Evolutionary conservation across 2,797 vertebrate species (phyloP), one percentile per base, ranked within the genome.

Genomic region (Sarcophilus harrisii): DNA sequence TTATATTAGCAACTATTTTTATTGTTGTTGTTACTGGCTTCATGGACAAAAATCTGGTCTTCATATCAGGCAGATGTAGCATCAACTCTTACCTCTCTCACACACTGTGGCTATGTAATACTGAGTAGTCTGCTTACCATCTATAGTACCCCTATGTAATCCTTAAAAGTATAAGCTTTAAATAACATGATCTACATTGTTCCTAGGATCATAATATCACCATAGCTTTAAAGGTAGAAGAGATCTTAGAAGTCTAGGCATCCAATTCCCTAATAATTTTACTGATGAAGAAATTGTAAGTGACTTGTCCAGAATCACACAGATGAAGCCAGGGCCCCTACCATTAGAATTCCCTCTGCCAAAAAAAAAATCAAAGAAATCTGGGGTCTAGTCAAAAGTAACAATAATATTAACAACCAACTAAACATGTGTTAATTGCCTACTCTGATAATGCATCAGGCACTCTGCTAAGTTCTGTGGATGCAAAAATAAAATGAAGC

Each of bases 1-100:
- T 98, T 97, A 96, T 97, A 96, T 97, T 98, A 97, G 97, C 97
- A 97, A 97, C 94, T 27, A 49, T 87, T 81, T 73, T 38, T 87
- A 49, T 27, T 27, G 5, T 81, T 81, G 6, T 38, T 49, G 32
- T 49, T 45, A 87, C 73, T 28, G 24, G 18, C 38, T 49, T 87
- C 45, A 21, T 87, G 38, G 21, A 87, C 10, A 49, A 21, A 27
- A 24, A 87, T 18, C 24, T 49, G 2, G 38, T 24, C 24, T 87
- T 87, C 24, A 87, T 27, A 87, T 49, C 21, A 87, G 21, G 24
- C 73, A 87, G 24, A 87, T 9, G 0, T 45, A 49, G 38, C 38
- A 8, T 87, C 9, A 0, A 0, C 21, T 49, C 45, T 87, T 24
- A 27, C 24, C 3, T 49, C 38, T 87, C 38, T 27, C 73, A 49